These are phyloP conservation scores for Antechinus stuartii DNA, from an alignment of 2,113 vertebrate species.

Conservation along the genomic window DNA sequence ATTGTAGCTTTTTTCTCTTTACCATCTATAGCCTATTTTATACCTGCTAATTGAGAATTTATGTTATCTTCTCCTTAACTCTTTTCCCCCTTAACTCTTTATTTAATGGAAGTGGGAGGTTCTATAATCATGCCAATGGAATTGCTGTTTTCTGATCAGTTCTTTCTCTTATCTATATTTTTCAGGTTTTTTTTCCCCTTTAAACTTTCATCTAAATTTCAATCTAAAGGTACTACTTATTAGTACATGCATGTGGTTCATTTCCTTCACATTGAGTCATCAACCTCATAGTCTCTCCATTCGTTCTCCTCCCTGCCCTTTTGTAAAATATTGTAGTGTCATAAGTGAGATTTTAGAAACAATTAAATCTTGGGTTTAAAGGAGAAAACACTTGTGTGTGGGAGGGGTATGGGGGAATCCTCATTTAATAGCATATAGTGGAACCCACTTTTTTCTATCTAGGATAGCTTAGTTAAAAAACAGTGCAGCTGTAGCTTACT, in stretches of 20 bases:
- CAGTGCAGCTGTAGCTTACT: not conserved
- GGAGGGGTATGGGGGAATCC: not conserved
- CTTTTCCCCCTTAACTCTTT: not conserved
- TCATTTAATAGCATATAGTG: not conserved
- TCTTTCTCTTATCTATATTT: not conserved
- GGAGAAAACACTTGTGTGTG: not conserved
- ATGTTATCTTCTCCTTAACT: not conserved
- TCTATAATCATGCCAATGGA: not conserved
- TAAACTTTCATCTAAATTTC: not conserved
- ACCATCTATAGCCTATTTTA: not conserved
- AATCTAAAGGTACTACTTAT: not conserved
- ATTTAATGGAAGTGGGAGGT: not conserved
- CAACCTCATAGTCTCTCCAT: not conserved
- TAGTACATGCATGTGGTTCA: not conserved
- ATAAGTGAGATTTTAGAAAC: not conserved
- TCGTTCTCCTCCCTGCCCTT: not conserved
- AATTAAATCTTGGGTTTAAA: not conserved
- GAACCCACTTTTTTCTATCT: not conserved
- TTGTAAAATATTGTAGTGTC: not conserved
- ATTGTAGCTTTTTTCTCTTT: not conserved
- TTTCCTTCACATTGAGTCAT: not conserved
- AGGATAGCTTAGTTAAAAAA: slow-evolving; percentile 12
- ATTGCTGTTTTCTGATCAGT: not conserved
- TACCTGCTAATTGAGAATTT: not conserved
- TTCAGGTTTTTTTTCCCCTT: not conserved